Percentiles rank a stretch among this genome's conserved stretches.
These are phyloP conservation scores for Ellobius talpinus DNA, from an alignment of 2,113 vertebrate genomes.

Conservation along the genomic window DNA sequence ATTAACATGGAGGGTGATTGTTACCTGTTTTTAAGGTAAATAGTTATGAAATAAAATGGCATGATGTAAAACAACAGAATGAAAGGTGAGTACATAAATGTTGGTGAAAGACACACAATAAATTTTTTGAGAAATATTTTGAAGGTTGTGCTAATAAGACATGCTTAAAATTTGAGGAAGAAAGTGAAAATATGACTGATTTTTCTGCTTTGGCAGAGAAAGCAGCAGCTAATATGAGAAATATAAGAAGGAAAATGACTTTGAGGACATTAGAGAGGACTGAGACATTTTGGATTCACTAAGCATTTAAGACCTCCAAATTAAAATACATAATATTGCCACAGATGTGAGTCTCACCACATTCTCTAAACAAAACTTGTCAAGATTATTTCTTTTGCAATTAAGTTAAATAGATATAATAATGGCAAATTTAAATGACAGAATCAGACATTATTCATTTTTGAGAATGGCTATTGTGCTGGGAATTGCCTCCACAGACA, in stretches of 20 bases:
- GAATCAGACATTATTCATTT: background rate
- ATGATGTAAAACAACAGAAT: background rate
- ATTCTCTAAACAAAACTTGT: background rate
- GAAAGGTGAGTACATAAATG: background rate
- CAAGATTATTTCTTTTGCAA: background rate
- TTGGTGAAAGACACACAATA: background rate
- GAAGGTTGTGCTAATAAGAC: background rate
- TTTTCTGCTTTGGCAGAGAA: background rate
- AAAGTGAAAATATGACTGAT: background rate
- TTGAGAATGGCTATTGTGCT: too few relatives aligned
- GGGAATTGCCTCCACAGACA: background rate
- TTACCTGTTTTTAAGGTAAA: conserved; percentile 44
- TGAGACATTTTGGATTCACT: background rate
- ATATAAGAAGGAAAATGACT: background rate
- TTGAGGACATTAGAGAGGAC: background rate
- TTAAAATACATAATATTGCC: background rate
- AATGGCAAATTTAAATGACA: background rate
- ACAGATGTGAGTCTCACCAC: background rate
- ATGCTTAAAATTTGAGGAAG: background rate
- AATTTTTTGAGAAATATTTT: background rate
- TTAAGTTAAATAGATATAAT: background rate
- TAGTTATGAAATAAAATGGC: conserved; percentile 47
- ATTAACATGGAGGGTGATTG: conserved; percentile 10
- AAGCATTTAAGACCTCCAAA: background rate
- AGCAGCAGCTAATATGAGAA: background rate